Base-by-base conservation (phyloP, 1,140 invertebrate species). In the Druon quercuslanigerum region DNA sequence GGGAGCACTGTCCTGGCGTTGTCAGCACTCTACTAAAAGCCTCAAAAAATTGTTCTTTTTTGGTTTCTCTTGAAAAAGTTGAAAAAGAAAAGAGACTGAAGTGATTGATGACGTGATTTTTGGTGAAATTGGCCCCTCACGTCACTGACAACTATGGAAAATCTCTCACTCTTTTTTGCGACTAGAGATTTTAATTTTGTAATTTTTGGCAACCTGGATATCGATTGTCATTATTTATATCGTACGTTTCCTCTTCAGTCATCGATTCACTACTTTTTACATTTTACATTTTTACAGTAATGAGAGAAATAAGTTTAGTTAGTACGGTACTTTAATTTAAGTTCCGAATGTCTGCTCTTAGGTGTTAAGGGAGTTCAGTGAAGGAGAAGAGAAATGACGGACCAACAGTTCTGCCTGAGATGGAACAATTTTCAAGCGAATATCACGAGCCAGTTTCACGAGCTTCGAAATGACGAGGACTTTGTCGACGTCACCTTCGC, bases 401-500 rank as follows among this genome's bases (percentile, higher is more conserved):
- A 46, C 40, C 91, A 97, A 93, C 96, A 97, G 92, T 97, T 97
- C 93, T 97, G 96, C 93, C 94, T 97, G 91, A 94, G 96, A 93
- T 97, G 96, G 96, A 97, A 97, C 93, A 97, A 97, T 93, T 97
- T 97, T 94, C 96, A 96, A 92, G 95, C 95, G 81, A 97, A 96
- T 92, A 96, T 97, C 91, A 95, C 95, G 86, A 94, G 94, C 89
- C 95, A 95, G 92, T 95, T 96, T 92, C 95, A 95, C 91, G 94
- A 94, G 85, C 92, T 96, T 85, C 92, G 95, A 87, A 94, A 94
- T 93, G 94, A 95, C 92, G 95, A 95, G 92, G 94, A 96, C 91
- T 94, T 96, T 90, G 95, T 96, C 84, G 96, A 96, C 92, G 95
- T 96, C 87, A 96, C 95, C 80, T 93, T 96, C 87, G 95, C 95